Evolutionary conservation across 2,888 invertebrate species (phyloP).

Genomic region (Pseudococcus viburni): DNA sequence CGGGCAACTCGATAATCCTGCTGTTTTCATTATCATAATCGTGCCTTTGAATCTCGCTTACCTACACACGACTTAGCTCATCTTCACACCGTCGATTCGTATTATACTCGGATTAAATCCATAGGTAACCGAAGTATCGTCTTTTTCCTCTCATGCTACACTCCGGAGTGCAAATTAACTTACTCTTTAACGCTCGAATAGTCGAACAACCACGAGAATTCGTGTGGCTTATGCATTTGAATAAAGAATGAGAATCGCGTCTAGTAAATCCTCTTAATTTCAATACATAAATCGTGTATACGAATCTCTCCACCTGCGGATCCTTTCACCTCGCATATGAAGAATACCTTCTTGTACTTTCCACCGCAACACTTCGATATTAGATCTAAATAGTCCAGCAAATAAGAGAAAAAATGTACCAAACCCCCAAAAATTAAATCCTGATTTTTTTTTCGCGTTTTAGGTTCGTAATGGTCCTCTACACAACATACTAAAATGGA

Average conservation of each 20-base stretch:
- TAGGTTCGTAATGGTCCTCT: too few relatives aligned
- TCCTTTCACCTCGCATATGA: neutral
- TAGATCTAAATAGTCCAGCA: too few relatives aligned
- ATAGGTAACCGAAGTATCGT: neutral
- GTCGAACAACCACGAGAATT: neutral
- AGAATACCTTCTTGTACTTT: too few relatives aligned
- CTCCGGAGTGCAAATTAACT: neutral
- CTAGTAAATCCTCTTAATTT: neutral
- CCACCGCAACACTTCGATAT: too few relatives aligned
- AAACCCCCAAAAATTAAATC: too few relatives aligned
- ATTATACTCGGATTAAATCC: neutral
- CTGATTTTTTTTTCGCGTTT: too few relatives aligned
- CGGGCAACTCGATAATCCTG: neutral
- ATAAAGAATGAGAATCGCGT: neutral
- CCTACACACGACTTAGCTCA: neutral
- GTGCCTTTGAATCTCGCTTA: neutral
- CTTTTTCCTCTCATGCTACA: neutral
- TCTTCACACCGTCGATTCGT: neutral
- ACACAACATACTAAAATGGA: too few relatives aligned
- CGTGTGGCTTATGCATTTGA: neutral
- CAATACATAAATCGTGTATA: neutral
- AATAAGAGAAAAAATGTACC: too few relatives aligned
- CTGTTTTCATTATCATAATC: neutral
- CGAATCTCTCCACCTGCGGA: neutral
- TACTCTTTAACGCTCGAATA: neutral